Conservation (phyloP, 2,113 vertebrate genomes). For the Sarotherodon lohbergeri region DNA sequence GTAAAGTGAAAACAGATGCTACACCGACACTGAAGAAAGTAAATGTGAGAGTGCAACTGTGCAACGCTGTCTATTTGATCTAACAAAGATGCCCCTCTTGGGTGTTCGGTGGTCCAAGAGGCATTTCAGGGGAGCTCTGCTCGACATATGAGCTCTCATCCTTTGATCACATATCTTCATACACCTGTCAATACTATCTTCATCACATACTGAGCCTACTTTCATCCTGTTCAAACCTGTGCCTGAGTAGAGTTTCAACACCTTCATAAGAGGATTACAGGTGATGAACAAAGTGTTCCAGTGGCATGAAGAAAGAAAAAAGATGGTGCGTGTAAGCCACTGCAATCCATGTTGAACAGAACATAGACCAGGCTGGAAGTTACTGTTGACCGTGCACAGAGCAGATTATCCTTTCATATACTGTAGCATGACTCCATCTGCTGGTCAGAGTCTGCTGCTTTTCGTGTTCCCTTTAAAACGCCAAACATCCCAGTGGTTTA, state of each 20-base stretch:
- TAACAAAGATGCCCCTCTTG: background rate
- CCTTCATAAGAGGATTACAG: background rate
- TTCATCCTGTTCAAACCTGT: background rate
- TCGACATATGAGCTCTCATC: background rate
- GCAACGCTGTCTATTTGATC: background rate
- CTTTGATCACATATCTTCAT: background rate
- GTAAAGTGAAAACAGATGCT: background rate
- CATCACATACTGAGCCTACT: background rate
- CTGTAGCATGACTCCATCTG: conserved; percentile 29
- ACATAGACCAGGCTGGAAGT: background rate
- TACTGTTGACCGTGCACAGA: background rate
- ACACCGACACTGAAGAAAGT: background rate
- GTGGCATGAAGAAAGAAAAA: background rate
- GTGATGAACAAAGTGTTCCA: background rate
- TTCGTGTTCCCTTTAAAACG: background rate
- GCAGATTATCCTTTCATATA: background rate
- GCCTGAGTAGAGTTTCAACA: background rate
- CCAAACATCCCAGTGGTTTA: background rate
- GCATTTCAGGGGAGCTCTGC: background rate
- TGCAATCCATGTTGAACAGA: background rate
- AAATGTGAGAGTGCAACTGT: background rate
- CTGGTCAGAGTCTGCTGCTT: background rate
- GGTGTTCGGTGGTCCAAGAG: background rate
- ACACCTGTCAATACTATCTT: background rate
- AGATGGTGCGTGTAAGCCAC: background rate